Percentiles rank a stretch among this genome's conserved stretches.
These are phyloP conservation scores for Neotragus moschatus DNA, from an alignment of 2,113 vertebrate genomes.

Conservation along the genomic window DNA sequence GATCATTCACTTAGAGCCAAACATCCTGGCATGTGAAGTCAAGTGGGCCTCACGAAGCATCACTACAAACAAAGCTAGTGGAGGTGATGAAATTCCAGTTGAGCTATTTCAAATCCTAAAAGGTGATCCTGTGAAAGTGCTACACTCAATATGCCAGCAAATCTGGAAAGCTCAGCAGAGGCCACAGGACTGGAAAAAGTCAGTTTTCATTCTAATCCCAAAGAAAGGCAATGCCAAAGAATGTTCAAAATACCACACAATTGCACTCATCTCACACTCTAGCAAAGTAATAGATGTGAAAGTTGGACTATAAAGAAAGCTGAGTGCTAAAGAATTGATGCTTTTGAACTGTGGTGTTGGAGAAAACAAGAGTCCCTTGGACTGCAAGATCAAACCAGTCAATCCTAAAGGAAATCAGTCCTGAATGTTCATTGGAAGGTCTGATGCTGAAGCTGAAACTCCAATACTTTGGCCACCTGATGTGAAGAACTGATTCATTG, in stretches of 20 bases:
- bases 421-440: background rate
- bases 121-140: background rate
- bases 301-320: background rate
- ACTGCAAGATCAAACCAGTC: background rate
- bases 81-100: background rate
- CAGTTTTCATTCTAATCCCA: background rate
- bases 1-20: background rate
- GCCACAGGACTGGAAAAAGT: background rate
- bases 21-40: background rate
- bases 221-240: background rate
- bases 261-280: background rate
- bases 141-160: background rate
- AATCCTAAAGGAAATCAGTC: background rate
- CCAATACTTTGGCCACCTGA: background rate
- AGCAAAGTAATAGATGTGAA: background rate
- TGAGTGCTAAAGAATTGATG: background rate
- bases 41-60: background rate
- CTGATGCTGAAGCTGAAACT: background rate
- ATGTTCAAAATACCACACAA: background rate
- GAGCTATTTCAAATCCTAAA: background rate
- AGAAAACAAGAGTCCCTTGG: background rate
- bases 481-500: background rate
- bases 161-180: background rate
- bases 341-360: background rate
- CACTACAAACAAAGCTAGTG: background rate